These are phyloP conservation scores for Hippocampus abdominalis DNA, from an alignment of 2,113 vertebrate species.

Conservation along the genomic window DNA sequence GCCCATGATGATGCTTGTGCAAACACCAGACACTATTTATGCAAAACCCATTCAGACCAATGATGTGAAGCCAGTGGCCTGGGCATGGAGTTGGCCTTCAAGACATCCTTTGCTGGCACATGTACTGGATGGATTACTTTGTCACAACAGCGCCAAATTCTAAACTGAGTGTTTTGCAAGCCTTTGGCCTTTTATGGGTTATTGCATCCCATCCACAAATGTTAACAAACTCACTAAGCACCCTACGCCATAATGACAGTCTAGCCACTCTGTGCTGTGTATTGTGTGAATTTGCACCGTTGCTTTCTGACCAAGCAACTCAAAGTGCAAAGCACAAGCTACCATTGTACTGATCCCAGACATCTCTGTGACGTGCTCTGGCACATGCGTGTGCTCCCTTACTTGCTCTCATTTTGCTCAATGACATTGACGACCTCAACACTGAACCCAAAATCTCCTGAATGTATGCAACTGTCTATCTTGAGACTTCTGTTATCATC, in stretches of 20 bases:
- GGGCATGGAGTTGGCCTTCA: no score
- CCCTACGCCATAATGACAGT: no score
- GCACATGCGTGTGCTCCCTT: conserved; percentile 22
- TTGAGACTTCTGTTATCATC: conserved; percentile 49
- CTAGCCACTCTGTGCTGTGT: no score
- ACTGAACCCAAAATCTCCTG: conserved; percentile 18
- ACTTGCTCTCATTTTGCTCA: conserved; percentile 21
- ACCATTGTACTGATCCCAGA: conserved; percentile 28
- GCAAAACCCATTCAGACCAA: conserved; percentile 27
- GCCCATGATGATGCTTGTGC: conserved; percentile 2
- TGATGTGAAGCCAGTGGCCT: conserved; percentile 18
- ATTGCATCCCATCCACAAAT: no score
- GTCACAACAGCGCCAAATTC: no score
- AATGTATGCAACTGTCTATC: conserved; percentile 20
- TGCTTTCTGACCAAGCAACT: background rate
- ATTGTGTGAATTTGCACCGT: no score
- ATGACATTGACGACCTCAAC: conserved; percentile 15
- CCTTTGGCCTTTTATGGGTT: no score
- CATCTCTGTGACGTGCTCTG: conserved; percentile 14
- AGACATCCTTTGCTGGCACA: no score
- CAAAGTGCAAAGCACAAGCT: conserved; percentile 20
- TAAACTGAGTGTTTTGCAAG: no score
- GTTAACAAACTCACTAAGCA: no score
- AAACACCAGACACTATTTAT: no score
- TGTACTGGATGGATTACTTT: no score